These are phyloP conservation scores for Philopotamus ludificatus DNA, from an alignment of 1,140 invertebrate species.

Conservation along the genomic window DNA sequence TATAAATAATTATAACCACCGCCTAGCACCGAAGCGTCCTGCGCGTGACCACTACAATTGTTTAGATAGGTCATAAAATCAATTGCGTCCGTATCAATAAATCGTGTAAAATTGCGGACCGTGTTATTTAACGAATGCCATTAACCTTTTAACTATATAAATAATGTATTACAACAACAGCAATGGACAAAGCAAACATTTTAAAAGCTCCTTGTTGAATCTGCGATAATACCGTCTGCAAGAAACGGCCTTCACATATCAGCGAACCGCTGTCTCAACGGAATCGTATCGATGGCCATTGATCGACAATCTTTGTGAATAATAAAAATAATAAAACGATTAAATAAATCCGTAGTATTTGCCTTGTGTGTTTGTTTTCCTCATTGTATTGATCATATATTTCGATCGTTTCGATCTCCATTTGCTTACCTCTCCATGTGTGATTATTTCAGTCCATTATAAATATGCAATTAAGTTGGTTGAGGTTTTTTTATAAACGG, in stretches of 20 bases:
- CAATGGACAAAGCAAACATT: background rate
- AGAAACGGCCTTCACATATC: background rate
- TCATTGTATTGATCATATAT: too few relatives aligned
- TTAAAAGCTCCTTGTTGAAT: background rate
- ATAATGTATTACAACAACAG: background rate
- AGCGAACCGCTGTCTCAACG: background rate
- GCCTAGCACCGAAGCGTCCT: too few relatives aligned
- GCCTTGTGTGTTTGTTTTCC: too few relatives aligned
- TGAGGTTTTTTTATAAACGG: slow-evolving; percentile 5
- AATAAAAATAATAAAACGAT: background rate
- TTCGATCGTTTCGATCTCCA: background rate
- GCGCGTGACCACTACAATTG: too few relatives aligned
- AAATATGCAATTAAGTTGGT: slow-evolving; percentile 34
- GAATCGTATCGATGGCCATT: background rate
- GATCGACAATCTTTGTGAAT: background rate
- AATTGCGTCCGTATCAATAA: too few relatives aligned
- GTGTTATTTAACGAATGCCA: background rate
- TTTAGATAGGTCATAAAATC: too few relatives aligned
- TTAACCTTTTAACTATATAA: background rate
- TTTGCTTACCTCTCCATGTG: background rate
- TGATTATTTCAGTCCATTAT: background rate
- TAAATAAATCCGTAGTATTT: background rate
- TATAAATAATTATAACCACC: too few relatives aligned
- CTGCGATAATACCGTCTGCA: background rate
- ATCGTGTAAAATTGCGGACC: too few relatives aligned